phyloP scores from a whole-genome alignment of 2,797 vertebrate genomes.

The Pseudochirops cupreus region DNA sequence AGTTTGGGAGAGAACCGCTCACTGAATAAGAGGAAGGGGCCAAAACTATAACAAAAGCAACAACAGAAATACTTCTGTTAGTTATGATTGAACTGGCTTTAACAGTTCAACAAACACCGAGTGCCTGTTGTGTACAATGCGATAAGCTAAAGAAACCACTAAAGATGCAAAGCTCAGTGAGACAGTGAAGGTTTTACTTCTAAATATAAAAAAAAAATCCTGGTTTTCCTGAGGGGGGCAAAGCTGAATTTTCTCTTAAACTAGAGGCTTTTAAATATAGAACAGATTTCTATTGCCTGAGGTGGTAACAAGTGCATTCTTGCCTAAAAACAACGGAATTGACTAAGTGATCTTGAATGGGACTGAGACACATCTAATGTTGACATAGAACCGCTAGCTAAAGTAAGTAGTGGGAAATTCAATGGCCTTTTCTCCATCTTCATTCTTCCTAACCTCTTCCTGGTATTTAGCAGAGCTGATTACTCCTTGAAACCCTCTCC shows the following conservation, averaged over 20 bases:
- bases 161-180: neutral
- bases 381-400: neutral
- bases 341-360: neutral
- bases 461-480: neutral
- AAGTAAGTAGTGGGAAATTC: neutral
- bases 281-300: neutral
- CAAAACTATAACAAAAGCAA: neutral
- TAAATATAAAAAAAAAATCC: neutral
- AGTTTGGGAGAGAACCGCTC: neutral
- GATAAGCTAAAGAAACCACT: neutral
- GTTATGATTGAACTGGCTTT: neutral
- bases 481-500: neutral
- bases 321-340: neutral
- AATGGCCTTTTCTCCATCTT: neutral
- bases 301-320: neutral
- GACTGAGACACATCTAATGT: neutral
- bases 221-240: neutral
- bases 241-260: neutral
- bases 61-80: neutral
- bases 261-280: neutral
- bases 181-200: neutral
- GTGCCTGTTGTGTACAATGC: neutral
- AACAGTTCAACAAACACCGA: neutral
- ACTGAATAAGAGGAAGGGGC: neutral
- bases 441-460: neutral